Base-by-base conservation (phyloP, 2,888 invertebrate genomes). In the Xestia ashworthii region DNA sequence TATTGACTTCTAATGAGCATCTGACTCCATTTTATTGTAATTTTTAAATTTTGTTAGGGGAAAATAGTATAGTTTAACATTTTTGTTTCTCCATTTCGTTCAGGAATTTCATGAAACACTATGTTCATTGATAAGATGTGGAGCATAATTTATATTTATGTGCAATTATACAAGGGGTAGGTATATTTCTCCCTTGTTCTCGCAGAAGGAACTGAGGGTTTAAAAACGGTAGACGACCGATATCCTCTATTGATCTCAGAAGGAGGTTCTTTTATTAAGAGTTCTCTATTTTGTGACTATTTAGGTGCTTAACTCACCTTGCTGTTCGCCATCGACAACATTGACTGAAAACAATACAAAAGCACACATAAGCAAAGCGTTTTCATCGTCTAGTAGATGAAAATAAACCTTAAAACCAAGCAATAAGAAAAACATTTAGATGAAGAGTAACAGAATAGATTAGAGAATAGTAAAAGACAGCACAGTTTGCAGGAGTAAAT, bases 351-450 rank as follows among this genome's bases (percentile, higher is more conserved):
- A 77, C 25, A 76, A 77, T n/a, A 60, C 44, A 81, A 25, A 69
- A 65, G 69, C 55, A 77, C n/a, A 53, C 3, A 62, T 81, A 82
- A 81, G 81, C 78, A 73, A 82, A 82, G 81, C 81, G 48, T 78
- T 81, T 81, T 48, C 82, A 82, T 81, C 82, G 82, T 81, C 64
- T 50, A 32, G 38, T 25, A 60, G 82, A 82, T 76, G 82, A 76
- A 81, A 82, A 76, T 53, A 46, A 25, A 25, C 19, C 44, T n/a
- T 65, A 65, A 65, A 41, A 0, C 41, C 12, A 22, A 14, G n/a
- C n/a, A 44, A 65, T n/a, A 44, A 65, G n/a, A 22, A 12, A 22
- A 12, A 65, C 64, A 44, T 44, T 65, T 44, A 44, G n/a, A 32
- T 60, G 16, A 65, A 44, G 38, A 14, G 41, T n/a, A 41, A 22